These are phyloP conservation scores for Molossus molossus DNA, from an alignment of 2,797 vertebrate species.

Conservation along the genomic window DNA sequence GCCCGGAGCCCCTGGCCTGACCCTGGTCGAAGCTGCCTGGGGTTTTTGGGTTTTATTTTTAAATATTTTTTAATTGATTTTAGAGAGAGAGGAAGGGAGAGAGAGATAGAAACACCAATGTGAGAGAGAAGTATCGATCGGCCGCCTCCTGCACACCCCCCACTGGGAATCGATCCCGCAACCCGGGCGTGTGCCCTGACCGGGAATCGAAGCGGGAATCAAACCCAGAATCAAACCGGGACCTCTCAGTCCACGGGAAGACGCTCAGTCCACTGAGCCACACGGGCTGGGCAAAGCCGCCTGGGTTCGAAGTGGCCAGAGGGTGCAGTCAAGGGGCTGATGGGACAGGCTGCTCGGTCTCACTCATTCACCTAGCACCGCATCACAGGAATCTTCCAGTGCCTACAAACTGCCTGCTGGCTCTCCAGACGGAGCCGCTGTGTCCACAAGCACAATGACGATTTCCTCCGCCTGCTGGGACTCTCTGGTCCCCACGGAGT, in stretches of 20 bases:
- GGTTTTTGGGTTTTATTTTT: not conserved
- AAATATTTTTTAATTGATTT: no score
- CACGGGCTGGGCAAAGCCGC: not conserved
- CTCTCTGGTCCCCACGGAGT: conserved; percentile 61
- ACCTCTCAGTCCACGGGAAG: no score
- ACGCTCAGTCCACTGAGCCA: no score
- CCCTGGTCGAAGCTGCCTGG: not conserved
- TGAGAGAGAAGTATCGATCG: no score
- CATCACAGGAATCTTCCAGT: conserved; percentile 91
- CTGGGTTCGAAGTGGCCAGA: conserved; percentile 51
- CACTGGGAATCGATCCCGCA: no score
- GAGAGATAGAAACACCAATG: no score
- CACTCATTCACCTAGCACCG: conserved; percentile 79
- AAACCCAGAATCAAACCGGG: no score
- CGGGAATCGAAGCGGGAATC: no score
- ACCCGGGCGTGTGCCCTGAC: no score
- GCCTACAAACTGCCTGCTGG: conserved; percentile 91
- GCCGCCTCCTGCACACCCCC: no score
- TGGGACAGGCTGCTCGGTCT: conserved; percentile 68
- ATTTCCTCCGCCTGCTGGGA: conserved; percentile 81
- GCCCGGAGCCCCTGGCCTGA: conserved; percentile 22
- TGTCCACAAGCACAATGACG: conserved; percentile 92
- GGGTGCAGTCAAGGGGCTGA: conserved; percentile 70
- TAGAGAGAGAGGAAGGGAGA: no score
- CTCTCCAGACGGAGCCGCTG: conserved; percentile 90